phyloP scores from a whole-genome alignment of 1,140 invertebrate species.

The Cyrtorhinus lividipennis region DNA sequence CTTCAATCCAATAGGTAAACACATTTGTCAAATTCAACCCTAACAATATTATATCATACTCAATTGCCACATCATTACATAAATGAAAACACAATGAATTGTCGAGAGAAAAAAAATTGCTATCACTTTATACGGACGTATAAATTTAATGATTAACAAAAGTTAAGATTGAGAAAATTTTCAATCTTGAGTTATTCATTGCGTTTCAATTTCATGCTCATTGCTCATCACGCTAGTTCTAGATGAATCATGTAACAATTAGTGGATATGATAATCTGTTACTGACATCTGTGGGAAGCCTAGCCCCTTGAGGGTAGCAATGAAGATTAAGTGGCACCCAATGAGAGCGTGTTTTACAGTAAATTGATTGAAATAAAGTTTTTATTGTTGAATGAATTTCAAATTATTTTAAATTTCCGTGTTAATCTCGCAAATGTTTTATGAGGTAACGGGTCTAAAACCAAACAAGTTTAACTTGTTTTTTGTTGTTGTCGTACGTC shows the following conservation, averaged over 20 bases:
- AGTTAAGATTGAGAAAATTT: too few relatives aligned
- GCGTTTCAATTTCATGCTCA: neutral
- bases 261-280: neutral
- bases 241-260: neutral
- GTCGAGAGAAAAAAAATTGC: neutral
- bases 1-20: slow-evolving; percentile 8
- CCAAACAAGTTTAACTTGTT: too few relatives aligned
- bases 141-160: neutral
- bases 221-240: neutral
- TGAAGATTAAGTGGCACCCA: too few relatives aligned
- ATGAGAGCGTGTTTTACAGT: too few relatives aligned
- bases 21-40: slow-evolving; percentile 3
- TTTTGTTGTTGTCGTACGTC: too few relatives aligned
- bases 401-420: too few relatives aligned
- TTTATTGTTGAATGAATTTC: too few relatives aligned
- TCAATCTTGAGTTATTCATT: neutral
- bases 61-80: neutral
- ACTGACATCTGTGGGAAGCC: neutral
- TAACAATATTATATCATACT: neutral
- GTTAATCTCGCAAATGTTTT: too few relatives aligned
- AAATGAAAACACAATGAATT: neutral
- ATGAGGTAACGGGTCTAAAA: too few relatives aligned
- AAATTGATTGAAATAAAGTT: too few relatives aligned
- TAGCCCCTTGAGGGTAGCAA: too few relatives aligned
- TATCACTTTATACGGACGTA: neutral